Evolutionary conservation across 1,140 invertebrate species (phyloP).

Genomic region (Harlomillsia oculata): DNA sequence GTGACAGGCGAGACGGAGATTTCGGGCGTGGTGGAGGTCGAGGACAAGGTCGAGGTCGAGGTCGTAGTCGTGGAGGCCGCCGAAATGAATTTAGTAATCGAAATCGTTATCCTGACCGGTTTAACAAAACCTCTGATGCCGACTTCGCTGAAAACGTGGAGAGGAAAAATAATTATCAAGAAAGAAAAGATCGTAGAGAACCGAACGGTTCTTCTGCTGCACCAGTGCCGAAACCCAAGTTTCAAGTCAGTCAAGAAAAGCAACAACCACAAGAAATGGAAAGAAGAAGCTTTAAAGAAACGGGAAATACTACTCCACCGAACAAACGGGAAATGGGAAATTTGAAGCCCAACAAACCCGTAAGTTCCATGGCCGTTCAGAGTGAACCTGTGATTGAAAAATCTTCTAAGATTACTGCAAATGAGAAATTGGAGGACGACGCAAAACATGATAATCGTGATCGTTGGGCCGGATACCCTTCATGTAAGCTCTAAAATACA

Average conservation of each 20-base stretch:
- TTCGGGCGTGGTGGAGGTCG: neutral
- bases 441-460: neutral
- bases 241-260: neutral
- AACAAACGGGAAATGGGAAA: constrained; percentile 28
- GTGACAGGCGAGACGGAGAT: constrained; percentile 1
- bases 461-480: neutral
- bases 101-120: constrained; percentile 29
- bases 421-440: neutral
- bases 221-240: neutral
- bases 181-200: constrained; percentile 2
- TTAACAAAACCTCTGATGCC: neutral
- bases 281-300: neutral
- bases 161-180: neutral
- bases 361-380: neutral
- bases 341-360: constrained; percentile 1
- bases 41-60: constrained; percentile 17
- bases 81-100: constrained; percentile 34
- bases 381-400: neutral
- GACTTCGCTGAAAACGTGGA: constrained; percentile 1
- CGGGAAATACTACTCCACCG: constrained; percentile 26
- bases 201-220: neutral
- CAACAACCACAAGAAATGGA: neutral
- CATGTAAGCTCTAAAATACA: neutral
- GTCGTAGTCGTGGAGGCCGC: constrained; percentile 23
- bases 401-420: neutral